Evolutionary conservation across 2,797 vertebrate species (phyloP), one percentile per base, ranked within the genome.

Genomic region (Pangasius sanitwongsei): DNA sequence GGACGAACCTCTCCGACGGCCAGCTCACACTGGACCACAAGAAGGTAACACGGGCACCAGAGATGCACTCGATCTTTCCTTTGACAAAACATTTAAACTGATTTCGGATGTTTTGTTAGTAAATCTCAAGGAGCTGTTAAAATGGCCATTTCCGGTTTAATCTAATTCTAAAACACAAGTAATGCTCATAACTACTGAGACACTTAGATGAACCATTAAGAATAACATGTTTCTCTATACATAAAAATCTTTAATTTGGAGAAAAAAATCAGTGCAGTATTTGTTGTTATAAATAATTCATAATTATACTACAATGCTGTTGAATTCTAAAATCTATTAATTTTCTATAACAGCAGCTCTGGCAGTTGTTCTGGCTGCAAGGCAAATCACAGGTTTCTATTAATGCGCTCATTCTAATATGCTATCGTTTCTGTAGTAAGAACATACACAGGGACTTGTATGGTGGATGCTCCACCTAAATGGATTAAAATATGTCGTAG

Each of bases 21-120:
- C 98, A 98, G 92, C 93, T 95, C 88, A 93, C 96, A 61, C 90
- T 94, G 87, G 96, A 97, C 93, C 97, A 98, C 96, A 97, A 96
- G 94, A 97, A 98, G 97, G 98, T 99, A 96, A 98, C 97, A 63
- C 59, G 44, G 41, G 82, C 70, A 81, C 31, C 20, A 8, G 16
- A 48, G 85, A 61, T 31, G 41, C 85, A 63, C 57, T 61, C 48
- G 25, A 77, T 31, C 70, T 75, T 86, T 44, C 8, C 15, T 75
- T 77, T 12, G 3, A 18, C 44, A 55, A 86, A 86, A 77, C 85
- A 48, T 59, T 75, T 75, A 2, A 61, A 59, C 53, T 74, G 70
- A 44, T 86, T 85, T 69, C 69, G 18, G 61, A 65, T 28, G 4
- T 48, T 83, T 65, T 18, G 13, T 44, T 83, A 18, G 25, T n/a